A percentile compares a stretch with the other conserved stretches of the same genome.
Evolutionary conservation across 2,888 invertebrate genomes (phyloP).

Genomic region (Agriopis marginaria): DNA sequence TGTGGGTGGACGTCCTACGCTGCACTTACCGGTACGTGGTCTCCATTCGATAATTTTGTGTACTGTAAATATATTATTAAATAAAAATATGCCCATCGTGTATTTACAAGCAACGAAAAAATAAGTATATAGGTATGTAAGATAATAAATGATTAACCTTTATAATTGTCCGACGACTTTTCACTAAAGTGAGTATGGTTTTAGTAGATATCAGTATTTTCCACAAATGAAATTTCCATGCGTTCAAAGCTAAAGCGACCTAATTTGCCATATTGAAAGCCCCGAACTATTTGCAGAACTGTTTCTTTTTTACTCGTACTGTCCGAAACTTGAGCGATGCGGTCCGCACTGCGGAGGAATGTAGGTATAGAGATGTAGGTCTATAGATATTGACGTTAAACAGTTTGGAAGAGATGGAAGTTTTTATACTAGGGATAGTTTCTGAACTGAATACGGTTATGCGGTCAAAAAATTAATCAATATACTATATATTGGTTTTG

Average conservation of each 20-base stretch:
- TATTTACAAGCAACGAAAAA: too few relatives aligned
- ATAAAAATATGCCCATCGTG: too few relatives aligned
- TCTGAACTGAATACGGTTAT: not conserved
- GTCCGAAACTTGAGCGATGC: conserved; percentile 34
- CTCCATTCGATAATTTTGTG: too few relatives aligned
- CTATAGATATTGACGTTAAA: conserved; percentile 3
- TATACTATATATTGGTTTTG: too few relatives aligned
- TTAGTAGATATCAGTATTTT: not conserved
- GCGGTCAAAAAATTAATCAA: not conserved
- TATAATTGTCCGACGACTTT: too few relatives aligned
- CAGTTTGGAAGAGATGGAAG: not conserved
- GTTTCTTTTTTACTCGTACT: conserved; percentile 22
- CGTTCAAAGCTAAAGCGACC: not conserved
- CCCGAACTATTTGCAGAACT: conserved; percentile 5
- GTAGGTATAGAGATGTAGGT: conserved; percentile 19
- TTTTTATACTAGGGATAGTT: conserved; percentile 1
- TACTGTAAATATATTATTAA: too few relatives aligned
- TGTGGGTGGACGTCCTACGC: too few relatives aligned
- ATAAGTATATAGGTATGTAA: too few relatives aligned
- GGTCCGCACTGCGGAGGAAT: conserved; percentile 37
- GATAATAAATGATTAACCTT: too few relatives aligned
- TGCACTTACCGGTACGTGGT: too few relatives aligned
- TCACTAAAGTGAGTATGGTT: too few relatives aligned
- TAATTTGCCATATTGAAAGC: not conserved
- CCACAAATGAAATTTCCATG: not conserved